Conservation (phyloP, 2,797 vertebrate species). For the Odontamblyopus rebecca region DNA sequence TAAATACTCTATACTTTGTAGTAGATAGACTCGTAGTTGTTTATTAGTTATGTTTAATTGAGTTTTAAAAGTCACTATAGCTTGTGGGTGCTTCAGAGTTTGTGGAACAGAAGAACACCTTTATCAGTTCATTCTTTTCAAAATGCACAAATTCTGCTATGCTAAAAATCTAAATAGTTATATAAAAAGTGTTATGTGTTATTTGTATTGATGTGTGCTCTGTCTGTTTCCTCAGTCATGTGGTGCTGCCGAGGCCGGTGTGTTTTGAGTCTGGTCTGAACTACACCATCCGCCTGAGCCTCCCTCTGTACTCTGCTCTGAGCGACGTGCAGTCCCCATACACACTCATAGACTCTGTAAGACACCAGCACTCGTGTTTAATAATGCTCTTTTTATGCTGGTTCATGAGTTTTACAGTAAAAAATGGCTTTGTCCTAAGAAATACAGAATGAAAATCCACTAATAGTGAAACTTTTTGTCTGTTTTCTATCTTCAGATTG, state of each 20-base stretch:
- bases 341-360: conserved; percentile 94
- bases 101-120: too few species aligned
- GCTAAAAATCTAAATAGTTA: background rate
- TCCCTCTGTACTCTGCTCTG: conserved; percentile 84
- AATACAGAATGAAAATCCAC: too few species aligned
- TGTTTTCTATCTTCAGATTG: conserved; percentile 77
- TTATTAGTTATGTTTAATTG: too few species aligned
- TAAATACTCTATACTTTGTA: too few species aligned
- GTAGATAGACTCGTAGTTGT: too few species aligned
- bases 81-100: too few species aligned
- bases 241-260: conserved; percentile 85
- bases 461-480: too few species aligned
- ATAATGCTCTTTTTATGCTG: background rate
- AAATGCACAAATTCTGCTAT: too few species aligned
- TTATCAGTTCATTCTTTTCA: too few species aligned
- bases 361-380: background rate
- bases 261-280: conserved; percentile 93
- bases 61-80: too few species aligned
- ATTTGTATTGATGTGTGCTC: background rate
- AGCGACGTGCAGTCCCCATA: conserved; percentile 87
- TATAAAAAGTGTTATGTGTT: background rate
- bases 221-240: conserved; percentile 74
- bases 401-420: too few species aligned
- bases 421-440: too few species aligned
- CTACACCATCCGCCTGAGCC: conserved; percentile 90